A percentile compares a stretch with the other conserved stretches of the same genome.
These are phyloP conservation scores for Globia sparganii DNA, from an alignment of 2,888 invertebrate genomes.

Conservation along the genomic window DNA sequence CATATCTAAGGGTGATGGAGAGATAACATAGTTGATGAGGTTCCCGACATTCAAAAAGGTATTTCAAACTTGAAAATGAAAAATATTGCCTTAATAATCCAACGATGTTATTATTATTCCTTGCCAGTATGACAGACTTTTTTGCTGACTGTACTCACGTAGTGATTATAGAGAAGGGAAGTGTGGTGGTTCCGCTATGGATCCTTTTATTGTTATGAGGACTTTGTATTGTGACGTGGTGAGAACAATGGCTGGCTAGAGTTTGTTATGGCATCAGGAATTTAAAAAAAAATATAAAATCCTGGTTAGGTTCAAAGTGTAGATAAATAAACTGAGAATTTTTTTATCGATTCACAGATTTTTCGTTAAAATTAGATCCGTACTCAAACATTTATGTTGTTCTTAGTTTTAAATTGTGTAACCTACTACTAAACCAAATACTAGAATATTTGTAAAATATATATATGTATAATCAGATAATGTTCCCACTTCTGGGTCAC, in stretches of 20 bases:
- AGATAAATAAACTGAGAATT: not conserved
- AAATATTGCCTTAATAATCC: not conserved
- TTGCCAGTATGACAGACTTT: not conserved
- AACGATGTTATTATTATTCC: not conserved
- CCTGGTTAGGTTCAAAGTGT: too few species aligned
- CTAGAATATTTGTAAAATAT: too few species aligned
- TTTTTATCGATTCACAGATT: not conserved
- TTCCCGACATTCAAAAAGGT: not conserved
- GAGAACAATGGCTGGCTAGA: constrained; percentile 26
- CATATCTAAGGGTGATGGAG: too few species aligned
- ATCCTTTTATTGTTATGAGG: constrained; percentile 32
- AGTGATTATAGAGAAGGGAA: constrained; percentile 40
- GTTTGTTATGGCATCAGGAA: not conserved
- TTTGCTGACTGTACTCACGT: constrained; percentile 11
- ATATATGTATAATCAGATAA: too few species aligned
- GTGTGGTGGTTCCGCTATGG: constrained; percentile 30
- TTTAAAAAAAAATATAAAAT: not conserved
- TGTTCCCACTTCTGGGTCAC: too few species aligned
- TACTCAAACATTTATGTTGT: not conserved
- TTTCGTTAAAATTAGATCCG: not conserved
- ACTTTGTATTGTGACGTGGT: constrained; percentile 21
- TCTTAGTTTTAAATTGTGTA: too few species aligned
- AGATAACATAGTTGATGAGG: too few species aligned
- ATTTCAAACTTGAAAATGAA: not conserved
- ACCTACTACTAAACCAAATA: not conserved